Evolutionary conservation across 2,797 vertebrate species (phyloP).

Genomic region (Telmatherina bonti): DNA sequence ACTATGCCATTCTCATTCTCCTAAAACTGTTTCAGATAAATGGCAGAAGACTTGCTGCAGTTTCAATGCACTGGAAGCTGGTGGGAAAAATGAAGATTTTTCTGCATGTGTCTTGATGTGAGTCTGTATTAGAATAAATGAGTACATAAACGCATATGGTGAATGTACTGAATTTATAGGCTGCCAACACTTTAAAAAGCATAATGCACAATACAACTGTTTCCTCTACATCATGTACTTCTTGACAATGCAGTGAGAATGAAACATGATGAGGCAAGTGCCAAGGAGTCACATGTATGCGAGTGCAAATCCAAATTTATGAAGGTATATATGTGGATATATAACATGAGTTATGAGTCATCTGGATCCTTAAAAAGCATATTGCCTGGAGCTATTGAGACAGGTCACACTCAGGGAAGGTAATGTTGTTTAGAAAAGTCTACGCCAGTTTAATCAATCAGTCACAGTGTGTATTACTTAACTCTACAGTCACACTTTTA

Average conservation of each 20-base stretch:
- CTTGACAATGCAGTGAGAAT: conserved; percentile 55
- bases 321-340: conserved; percentile 52
- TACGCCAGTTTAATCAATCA: conserved; percentile 41
- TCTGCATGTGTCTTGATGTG: not conserved
- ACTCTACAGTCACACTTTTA: conserved; percentile 36
- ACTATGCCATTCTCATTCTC: not conserved
- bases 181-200: conserved; percentile 8
- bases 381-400: conserved; percentile 11
- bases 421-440: conserved; percentile 26
- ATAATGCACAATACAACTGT: not conserved
- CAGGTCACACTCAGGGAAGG: conserved; percentile 1
- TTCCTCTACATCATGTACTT: conserved; percentile 46
- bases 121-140: not conserved
- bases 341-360: conserved; percentile 67
- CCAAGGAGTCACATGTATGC: conserved; percentile 57
- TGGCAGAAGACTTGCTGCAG: not conserved
- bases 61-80: not conserved
- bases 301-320: conserved; percentile 69
- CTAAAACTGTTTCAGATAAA: not conserved
- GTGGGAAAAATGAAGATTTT: not conserved
- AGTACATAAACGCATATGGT: not conserved
- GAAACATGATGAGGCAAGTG: conserved; percentile 57
- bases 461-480: conserved; percentile 38
- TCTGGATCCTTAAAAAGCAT: conserved; percentile 45
- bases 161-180: not conserved